Conservation (phyloP, 1,140 invertebrate genomes). For the Wasmannia auropunctata region DNA sequence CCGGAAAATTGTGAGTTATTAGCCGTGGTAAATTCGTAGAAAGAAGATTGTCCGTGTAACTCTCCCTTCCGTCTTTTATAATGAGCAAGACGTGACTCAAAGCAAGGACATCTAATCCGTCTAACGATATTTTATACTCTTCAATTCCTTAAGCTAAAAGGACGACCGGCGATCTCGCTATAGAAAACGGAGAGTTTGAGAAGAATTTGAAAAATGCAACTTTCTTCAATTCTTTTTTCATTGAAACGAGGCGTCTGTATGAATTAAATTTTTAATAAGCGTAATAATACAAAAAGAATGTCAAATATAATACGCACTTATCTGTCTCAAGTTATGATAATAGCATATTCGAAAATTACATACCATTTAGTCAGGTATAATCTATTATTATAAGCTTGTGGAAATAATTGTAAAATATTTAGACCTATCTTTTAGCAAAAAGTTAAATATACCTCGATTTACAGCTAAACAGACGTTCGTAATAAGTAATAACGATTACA, state of each 20-base stretch:
- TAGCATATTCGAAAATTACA: neutral
- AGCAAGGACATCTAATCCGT: conserved; percentile 37
- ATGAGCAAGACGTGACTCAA: conserved; percentile 37
- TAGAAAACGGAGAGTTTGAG: neutral
- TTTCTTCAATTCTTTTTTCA: neutral
- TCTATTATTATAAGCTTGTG: neutral
- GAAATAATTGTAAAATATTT: conserved; percentile 1
- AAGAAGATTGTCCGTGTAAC: neutral
- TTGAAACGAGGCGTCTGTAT: neutral
- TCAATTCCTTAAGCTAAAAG: neutral
- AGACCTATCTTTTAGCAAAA: neutral
- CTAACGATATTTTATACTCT: conserved; percentile 45
- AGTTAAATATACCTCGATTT: neutral
- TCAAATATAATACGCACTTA: neutral
- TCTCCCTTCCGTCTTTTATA: neutral
- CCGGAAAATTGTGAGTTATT: conserved; percentile 47
- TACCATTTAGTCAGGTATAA: neutral
- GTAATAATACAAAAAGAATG: neutral
- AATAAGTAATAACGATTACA: neutral
- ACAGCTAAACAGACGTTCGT: neutral
- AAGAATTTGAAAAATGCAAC: neutral
- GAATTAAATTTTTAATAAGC: neutral
- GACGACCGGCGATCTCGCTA: neutral
- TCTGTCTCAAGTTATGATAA: neutral
- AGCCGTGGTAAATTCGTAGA: neutral